Conservation (phyloP, 2,797 vertebrate species). For the Falco cherrug region DNA sequence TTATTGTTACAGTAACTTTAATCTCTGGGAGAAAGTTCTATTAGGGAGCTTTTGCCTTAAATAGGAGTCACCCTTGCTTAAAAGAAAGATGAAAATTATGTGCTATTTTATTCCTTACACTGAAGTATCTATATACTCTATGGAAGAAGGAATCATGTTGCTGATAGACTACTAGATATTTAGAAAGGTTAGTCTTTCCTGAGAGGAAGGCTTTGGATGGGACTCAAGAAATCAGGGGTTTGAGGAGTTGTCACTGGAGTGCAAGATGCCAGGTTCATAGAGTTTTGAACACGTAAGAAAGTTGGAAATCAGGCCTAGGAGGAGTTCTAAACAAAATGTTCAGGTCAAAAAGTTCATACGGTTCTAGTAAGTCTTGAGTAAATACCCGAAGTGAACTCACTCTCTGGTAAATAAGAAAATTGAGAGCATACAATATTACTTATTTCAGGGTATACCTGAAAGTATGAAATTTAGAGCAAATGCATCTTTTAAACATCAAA, state of each 20-base stretch:
- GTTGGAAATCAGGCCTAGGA: not conserved
- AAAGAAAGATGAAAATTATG: not conserved
- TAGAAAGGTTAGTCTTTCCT: not conserved
- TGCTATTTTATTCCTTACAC: not conserved
- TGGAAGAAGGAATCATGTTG: not conserved
- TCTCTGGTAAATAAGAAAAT: not conserved
- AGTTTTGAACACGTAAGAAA: not conserved
- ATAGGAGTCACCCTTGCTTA: not conserved
- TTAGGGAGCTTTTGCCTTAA: not conserved
- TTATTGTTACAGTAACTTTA: not conserved
- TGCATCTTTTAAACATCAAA: not conserved
- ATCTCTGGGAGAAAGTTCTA: not conserved
- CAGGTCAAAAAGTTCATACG: not conserved
- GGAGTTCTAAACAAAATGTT: not conserved
- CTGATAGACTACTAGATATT: not conserved
- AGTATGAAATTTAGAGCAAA: not conserved
- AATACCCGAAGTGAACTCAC: not conserved
- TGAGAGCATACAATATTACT: not conserved
- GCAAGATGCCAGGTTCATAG: not conserved
- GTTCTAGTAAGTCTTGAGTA: not conserved
- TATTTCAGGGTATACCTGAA: not conserved
- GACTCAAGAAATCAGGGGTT: not conserved
- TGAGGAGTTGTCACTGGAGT: not conserved
- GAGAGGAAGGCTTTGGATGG: not conserved
- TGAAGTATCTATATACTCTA: not conserved